phyloP scores from a whole-genome alignment of 2,888 invertebrate genomes.

The Drosophila quinaria region DNA sequence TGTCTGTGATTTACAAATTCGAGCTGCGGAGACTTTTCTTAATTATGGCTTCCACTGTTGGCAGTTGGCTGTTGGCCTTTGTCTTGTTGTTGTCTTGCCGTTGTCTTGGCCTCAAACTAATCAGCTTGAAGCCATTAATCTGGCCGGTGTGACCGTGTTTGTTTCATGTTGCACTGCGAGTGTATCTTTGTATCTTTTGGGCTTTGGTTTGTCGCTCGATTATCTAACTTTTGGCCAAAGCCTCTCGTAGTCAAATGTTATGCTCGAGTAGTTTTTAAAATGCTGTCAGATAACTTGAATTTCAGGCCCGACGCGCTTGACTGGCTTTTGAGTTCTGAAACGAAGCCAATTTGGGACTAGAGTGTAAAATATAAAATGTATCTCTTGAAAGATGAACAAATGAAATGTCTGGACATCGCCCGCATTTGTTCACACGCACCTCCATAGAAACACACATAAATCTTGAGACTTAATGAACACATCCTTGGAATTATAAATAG shows the following conservation, averaged over 20 bases:
- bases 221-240: slow-evolving; percentile 63
- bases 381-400: slow-evolving; percentile 13
- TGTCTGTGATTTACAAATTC: slow-evolving; percentile 75
- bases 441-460: slow-evolving; percentile 31
- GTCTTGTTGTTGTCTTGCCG: slow-evolving; percentile 31
- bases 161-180: slow-evolving; percentile 16
- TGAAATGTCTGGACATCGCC: slow-evolving; percentile 29
- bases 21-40: slow-evolving; percentile 59
- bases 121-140: slow-evolving; percentile 81
- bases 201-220: slow-evolving; percentile 60
- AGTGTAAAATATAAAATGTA: slow-evolving; percentile 59
- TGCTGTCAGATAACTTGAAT: slow-evolving; percentile 70
- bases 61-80: slow-evolving; percentile 50
- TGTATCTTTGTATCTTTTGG: slow-evolving; percentile 42
- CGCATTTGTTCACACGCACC: slow-evolving; percentile 66
- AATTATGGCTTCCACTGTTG: slow-evolving; percentile 59
- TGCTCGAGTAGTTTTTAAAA: slow-evolving; percentile 62
- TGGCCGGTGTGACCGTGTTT: slow-evolving; percentile 55
- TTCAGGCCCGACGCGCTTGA: slow-evolving; percentile 66
- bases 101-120: slow-evolving; percentile 75
- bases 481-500: slow-evolving; percentile 70
- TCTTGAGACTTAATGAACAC: slow-evolving; percentile 61
- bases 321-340: slow-evolving; percentile 66
- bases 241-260: slow-evolving; percentile 49
- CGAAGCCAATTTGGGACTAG: slow-evolving; percentile 13